A percentile compares a stretch with the other conserved stretches of the same genome.
Evolutionary conservation across 2,888 invertebrate genomes (phyloP).

Genomic region (Chironomus riparius): DNA sequence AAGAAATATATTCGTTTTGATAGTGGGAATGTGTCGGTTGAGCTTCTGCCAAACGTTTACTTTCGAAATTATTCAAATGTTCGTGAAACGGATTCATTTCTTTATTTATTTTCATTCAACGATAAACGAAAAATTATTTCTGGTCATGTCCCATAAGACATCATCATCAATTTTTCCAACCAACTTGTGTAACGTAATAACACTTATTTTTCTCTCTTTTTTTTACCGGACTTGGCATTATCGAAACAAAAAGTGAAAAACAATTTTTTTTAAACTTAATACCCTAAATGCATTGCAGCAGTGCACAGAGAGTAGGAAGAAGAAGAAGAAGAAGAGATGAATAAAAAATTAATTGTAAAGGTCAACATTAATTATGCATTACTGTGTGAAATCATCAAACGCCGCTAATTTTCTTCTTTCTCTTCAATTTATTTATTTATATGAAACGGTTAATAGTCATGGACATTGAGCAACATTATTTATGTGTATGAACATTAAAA

Average conservation of each 20-base stretch:
- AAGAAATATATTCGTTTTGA: background rate
- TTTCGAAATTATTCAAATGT: conserved; percentile 15
- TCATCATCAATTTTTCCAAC: background rate
- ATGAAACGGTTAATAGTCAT: background rate
- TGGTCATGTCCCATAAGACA: background rate
- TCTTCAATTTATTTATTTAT: background rate
- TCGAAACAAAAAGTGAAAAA: background rate
- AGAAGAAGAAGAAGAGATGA: too few species aligned
- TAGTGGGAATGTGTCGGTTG: background rate
- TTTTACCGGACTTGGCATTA: background rate
- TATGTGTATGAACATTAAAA: background rate
- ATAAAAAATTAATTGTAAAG: background rate
- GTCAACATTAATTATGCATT: background rate
- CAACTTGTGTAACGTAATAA: too few species aligned
- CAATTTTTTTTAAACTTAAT: background rate
- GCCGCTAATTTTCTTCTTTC: background rate
- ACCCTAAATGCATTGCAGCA: background rate
- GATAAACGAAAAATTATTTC: background rate
- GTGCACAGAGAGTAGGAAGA: background rate
- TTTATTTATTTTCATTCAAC: background rate
- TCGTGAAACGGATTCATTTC: background rate
- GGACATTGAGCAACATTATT: background rate
- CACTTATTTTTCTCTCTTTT: background rate
- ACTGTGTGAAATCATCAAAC: background rate
- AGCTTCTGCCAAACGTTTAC: conserved; percentile 21